Evolutionary conservation across 30 jellyfish, hydroid and myxozoan genomes (phyloP), one percentile per base, ranked within the genome.

Genomic region (Cassiopea xamachana): DNA sequence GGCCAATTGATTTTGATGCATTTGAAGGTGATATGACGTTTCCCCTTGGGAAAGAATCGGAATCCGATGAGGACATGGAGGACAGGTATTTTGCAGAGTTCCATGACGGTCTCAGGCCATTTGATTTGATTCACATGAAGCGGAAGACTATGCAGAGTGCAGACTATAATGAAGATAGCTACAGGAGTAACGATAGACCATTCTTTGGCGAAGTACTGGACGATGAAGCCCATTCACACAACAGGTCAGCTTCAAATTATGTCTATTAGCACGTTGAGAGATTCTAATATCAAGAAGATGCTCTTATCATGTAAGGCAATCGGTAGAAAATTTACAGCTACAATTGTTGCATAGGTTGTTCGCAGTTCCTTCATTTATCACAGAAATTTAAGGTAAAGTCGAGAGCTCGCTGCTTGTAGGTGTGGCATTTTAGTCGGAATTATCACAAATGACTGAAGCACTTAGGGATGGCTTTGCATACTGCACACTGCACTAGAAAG

Each of bases 221-320:
- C 55, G 55, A 19, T 9, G 87, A 78, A 8, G 75, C 43, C 14
- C 71, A 78, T 50, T 15, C 17, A 75, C 50, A n/a, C 43, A 51
- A 2, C 75, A 78, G 87, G 87, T 78, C 87, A 78, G 87, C 75
- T 8, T 78, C 75, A 60, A 50, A 18, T 43, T 75, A 39, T 59
- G 84, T 75, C 62, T 75, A 45, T 75, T 75, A 1, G 84, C 46
- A 75, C 2, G 7, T 73, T 14, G 81, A 73, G 39, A 27, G 39
- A 27, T 27, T 27, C 39, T 27, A 27, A 27, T 27, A 27, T 27
- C 19, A 73, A 55, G 64, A 55, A 55, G 64, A 10, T 10, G 12
- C 7, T 55, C 39, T 55, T 55, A 55, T 55, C 64, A 55, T 55
- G 7, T 3, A 10, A 55, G 64, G 12, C 64, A 55, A 55, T 27